Evolutionary conservation across 2,113 vertebrate species (phyloP), one percentile per base, ranked within the genome.

Genomic region (Hippocampus mohnikei): DNA sequence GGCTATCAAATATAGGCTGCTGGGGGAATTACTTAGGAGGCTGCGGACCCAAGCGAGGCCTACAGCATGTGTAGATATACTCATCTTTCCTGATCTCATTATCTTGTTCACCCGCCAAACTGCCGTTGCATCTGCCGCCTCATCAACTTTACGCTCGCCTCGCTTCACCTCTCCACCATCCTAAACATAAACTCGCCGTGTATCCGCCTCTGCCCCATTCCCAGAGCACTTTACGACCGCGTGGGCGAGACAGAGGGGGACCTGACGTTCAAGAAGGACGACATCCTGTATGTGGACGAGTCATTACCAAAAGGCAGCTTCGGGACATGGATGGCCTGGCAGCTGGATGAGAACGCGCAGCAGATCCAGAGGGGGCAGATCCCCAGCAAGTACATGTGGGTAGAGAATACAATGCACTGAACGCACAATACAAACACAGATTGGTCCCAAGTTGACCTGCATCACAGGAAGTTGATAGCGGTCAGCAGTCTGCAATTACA

Each of bases 321-420:
- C 21, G 97, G 97, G 73, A 95, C 92, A 62, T 99, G 97, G 97
- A 98, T 97, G 95, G 95, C 96, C 67, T 99, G 97, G 96, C 96
- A 99, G 85, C 94, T 99, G 41, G 97, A 99, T 0, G 97, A 99
- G 89, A 98, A 95, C 6, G 96, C 95, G 66, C 97, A 97, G 88
- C 94, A 96, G 86, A 94, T 99, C 85, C 95, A 96, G 91, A 95
- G 95, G 48, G 96, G 96, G 20, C 96, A 98, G 83, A 96, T 99
- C 81, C 97, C 97, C 84, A 99, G 96, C 92, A 99, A 98, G 93
- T 99, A 96, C 11, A 97, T 98, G 97, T 99, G 84, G 91, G 95
- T 92, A 52, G 60, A 79, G 63, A 72, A 80, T 67, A 37, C 56
- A 46, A 8, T 7, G 40, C 74, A 72, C 27, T 12, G 1, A 65